Evolutionary conservation across 2,888 invertebrate species (phyloP).

Genomic region (Leucophora obtusa): DNA sequence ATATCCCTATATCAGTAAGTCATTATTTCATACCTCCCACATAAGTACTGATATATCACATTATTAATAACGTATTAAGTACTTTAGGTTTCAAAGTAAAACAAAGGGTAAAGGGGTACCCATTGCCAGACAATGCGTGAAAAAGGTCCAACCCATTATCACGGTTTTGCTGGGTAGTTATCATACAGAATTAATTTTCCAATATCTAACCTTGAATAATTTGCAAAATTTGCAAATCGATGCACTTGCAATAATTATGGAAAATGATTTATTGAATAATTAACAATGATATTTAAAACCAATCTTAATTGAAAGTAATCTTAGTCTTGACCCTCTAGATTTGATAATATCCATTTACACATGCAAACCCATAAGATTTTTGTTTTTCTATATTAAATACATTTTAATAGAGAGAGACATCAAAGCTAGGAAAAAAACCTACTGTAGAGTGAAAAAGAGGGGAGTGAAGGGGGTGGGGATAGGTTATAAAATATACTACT

Average conservation of each 20-base stretch:
- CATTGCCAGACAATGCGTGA: too few species aligned
- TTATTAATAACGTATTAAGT: too few species aligned
- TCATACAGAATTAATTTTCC: not conserved
- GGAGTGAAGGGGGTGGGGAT: not conserved
- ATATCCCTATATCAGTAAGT: too few species aligned
- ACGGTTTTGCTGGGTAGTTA: too few species aligned
- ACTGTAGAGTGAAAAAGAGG: not conserved
- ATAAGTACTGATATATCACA: too few species aligned
- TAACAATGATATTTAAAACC: slow-evolving; percentile 55
- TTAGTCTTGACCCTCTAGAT: slow-evolving; percentile 64
- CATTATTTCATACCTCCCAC: too few species aligned
- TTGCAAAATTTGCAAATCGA: slow-evolving; percentile 19
- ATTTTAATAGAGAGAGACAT: slow-evolving; percentile 33
- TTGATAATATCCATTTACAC: slow-evolving; percentile 46
- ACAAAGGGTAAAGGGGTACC: too few species aligned
- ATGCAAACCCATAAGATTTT: slow-evolving; percentile 11
- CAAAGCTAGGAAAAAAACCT: slow-evolving; percentile 16
- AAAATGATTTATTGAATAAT: slow-evolving; percentile 34
- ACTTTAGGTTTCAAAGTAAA: too few species aligned
- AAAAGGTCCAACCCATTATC: too few species aligned
- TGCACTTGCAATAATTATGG: slow-evolving; percentile 1
- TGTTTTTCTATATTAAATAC: not conserved
- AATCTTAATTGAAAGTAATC: slow-evolving; percentile 64
- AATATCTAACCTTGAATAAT: slow-evolving; percentile 28
- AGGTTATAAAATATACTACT: not conserved